Percentiles rank a stretch among this genome's conserved stretches.
phyloP scores from a whole-genome alignment of 2,888 invertebrate genomes.

The Caenorhabditis japonica region DNA sequence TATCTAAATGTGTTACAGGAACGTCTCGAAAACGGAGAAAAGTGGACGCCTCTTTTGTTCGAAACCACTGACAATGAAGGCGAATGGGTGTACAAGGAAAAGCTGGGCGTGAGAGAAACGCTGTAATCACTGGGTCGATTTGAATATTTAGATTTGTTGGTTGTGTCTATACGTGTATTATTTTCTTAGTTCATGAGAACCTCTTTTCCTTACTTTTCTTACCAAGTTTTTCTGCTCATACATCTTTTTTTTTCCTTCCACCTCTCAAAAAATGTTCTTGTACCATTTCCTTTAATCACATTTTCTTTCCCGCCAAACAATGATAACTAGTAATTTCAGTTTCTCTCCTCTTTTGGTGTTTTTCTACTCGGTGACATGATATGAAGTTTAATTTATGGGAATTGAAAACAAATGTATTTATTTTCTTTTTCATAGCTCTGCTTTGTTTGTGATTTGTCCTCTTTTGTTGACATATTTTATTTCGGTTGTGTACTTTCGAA shows the following conservation, averaged over 20 bases:
- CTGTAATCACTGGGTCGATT: constrained; percentile 1
- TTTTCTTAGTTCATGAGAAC: constrained; percentile 12
- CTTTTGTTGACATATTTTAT: constrained; percentile 45
- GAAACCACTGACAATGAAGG: constrained; percentile 43
- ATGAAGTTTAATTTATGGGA: constrained; percentile 1
- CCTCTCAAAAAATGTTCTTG: constrained; percentile 15
- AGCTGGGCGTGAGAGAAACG: constrained; percentile 23
- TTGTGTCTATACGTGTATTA: constrained; percentile 43
- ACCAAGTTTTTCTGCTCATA: constrained; percentile 8
- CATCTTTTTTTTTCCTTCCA: neutral
- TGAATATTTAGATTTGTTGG: constrained; percentile 2
- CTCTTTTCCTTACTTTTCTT: neutral
- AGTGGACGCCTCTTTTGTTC: constrained; percentile 62
- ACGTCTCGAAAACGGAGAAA: constrained; percentile 59
- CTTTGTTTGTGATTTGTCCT: constrained; percentile 32
- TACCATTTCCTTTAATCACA: constrained; percentile 26
- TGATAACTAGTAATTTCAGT: constrained; percentile 6
- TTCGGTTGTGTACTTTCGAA: constrained; percentile 57
- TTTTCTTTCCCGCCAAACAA: constrained; percentile 13
- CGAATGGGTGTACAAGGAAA: constrained; percentile 46
- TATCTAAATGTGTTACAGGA: too few relatives aligned
- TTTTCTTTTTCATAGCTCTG: constrained; percentile 11
- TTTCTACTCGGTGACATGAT: constrained; percentile 25
- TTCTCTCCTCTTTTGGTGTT: constrained; percentile 5
- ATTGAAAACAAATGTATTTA: too few relatives aligned